A percentile compares a stretch with the other conserved stretches of the same genome.
These are phyloP conservation scores for Gymnothorax javanicus DNA, from an alignment of 2,797 vertebrate species.

Conservation along the genomic window DNA sequence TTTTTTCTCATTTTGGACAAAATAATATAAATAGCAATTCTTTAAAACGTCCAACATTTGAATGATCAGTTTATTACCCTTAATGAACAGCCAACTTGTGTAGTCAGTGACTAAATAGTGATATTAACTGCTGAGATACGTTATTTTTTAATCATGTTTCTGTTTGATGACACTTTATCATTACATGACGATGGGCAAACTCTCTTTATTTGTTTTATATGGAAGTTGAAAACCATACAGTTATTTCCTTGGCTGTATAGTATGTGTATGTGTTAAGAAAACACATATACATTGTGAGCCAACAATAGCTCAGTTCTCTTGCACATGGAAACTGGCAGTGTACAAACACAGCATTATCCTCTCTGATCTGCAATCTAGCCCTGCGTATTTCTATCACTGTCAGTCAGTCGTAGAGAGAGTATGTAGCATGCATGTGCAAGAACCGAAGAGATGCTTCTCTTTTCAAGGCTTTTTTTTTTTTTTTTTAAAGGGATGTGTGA, in stretches of 20 bases:
- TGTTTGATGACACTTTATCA: background rate
- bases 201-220: slow-evolving; percentile 42
- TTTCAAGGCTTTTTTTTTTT: slow-evolving; percentile 58
- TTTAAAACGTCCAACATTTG: background rate
- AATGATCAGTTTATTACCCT: background rate
- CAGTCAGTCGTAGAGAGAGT: slow-evolving; percentile 49
- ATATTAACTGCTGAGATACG: slow-evolving; percentile 44
- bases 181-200: too few relatives aligned
- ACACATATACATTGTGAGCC: slow-evolving; percentile 38
- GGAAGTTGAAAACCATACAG: slow-evolving; percentile 39
- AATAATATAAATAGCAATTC: slow-evolving; percentile 45
- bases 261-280: slow-evolving; percentile 33
- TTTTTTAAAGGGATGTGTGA: slow-evolving; percentile 57
- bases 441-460: slow-evolving; percentile 52
- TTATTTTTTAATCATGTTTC: slow-evolving; percentile 52
- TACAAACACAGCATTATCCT: slow-evolving; percentile 61
- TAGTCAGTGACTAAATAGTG: slow-evolving; percentile 46
- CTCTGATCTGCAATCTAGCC: slow-evolving; percentile 54
- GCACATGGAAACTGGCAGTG: slow-evolving; percentile 45
- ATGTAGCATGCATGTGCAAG: slow-evolving; percentile 42
- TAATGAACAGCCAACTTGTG: slow-evolving; percentile 42
- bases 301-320: slow-evolving; percentile 53
- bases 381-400: slow-evolving; percentile 54
- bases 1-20: slow-evolving; percentile 57
- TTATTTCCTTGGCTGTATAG: slow-evolving; percentile 41